Base-by-base conservation (phyloP, 2,113 vertebrate genomes). In the Thomomys bottae region DNA sequence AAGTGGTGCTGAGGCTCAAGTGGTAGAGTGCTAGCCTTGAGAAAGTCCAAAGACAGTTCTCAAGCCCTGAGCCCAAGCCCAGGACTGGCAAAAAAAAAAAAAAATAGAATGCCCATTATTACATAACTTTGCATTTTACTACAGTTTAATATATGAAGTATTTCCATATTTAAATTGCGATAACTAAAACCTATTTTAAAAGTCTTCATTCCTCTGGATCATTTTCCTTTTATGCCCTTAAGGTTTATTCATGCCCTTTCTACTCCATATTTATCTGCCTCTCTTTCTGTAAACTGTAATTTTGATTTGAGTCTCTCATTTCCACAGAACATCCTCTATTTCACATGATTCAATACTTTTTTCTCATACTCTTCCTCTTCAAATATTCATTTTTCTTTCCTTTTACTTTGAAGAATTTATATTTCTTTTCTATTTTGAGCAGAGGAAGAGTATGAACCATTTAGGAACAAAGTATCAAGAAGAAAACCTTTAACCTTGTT, bases 401-500 rank as follows among this genome's bases (percentile, higher is more conserved):
- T 93, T 61, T 28, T 93, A 72, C 64, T 81, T 83, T 80, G 30
- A 45, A 68, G n/a, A 83, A 76, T 42, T 91, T 73, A 21, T 12
- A 95, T 89, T 86, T 77, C 70, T 12, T 80, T 88, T 68, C 77
- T 61, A 20, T 30, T 78, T 85, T 71, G n/a, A 66, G 21, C 21
- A 15, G 75, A 94, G 34, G 78, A 95, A 92, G 92, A 91, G 34
- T 59, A 73, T 80, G 78, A 93, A 77, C 38, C 86, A 83, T 94
- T 66, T 95, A 79, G 78, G 73, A 54, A 81, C 45, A 78, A 5
- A 85, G 78, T 67, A 49, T 61, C 77, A 92, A 88, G 86, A 82
- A 89, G 63, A 66, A 95, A 95, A 94, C 81, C 91, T 96, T 96
- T 96, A 84, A 96, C 94, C 89, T 96, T 90, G 89, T 71, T 64